Base-by-base conservation (phyloP, 2,113 vertebrate genomes). In the Heterochromis multidens region DNA sequence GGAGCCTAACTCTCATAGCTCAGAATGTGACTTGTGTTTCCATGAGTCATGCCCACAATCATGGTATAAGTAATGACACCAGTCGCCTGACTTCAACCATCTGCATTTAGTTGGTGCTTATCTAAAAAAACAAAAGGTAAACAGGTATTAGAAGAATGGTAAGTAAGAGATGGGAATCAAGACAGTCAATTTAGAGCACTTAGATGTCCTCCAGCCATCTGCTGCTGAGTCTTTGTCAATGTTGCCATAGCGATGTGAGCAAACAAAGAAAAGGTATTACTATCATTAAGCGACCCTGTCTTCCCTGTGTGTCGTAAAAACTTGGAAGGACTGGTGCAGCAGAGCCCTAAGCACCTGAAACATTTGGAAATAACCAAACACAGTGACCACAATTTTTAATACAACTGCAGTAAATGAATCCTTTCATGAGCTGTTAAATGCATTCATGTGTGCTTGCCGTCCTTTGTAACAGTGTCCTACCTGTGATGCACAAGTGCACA, bases 261-360 rank as follows among this genome's bases (percentile, higher is more conserved):
- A 94, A 93, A 94, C 90, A 94, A 94, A 93, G 89, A 57, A 85
- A 90, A 86, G 85, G 89, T 87, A 92, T 88, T 84, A 84, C 61
- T 89, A 77, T 91, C 58, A 89, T 92, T 91, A 43, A 65, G 60
- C 54, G 25, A 46, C 76, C n/a, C 60, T 1, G 13, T 79, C 63
- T 86, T 49, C 27, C 25, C 56, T 62, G 33, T 60, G 31, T 76
- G 81, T 49, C 61, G 7, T 79, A 49, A 56, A 67, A 85, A 46
- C 60, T 74, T n/a, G 65, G 59, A 72, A 25, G 17, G 13, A 67
- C n/a, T 40, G 10, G 9, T 33, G 5, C 29, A 80, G 70, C 74
- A 70, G 59, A 76, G 67, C 25, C 23, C 7, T 17, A 16, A 74
- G 35, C 65, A 43, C 40, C 43, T 46, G 4, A 46, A 14, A 52